phyloP scores from a whole-genome alignment of 1,140 invertebrate species.

The Lutraria rhynchaena region DNA sequence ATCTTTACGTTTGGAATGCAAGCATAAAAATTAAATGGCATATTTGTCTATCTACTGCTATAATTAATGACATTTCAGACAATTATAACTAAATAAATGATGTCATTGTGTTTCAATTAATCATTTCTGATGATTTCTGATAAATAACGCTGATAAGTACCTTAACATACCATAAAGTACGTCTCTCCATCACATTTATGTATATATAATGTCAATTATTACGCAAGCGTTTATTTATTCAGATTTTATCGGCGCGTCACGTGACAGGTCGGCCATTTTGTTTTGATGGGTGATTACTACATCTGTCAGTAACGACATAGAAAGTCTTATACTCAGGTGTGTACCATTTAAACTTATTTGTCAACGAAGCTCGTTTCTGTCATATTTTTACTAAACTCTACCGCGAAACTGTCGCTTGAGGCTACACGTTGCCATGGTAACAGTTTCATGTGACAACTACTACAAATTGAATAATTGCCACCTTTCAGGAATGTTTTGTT shows the following conservation, averaged over 20 bases:
- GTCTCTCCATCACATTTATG: no score
- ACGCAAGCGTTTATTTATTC: conserved; percentile 19
- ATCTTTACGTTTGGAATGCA: no score
- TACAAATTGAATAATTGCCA: conserved; percentile 61
- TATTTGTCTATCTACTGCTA: no score
- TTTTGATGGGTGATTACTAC: conserved; percentile 48
- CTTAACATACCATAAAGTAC: no score
- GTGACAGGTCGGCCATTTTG: conserved; percentile 32
- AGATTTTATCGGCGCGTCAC: conserved; percentile 32
- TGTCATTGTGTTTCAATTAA: no score
- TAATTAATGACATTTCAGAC: no score
- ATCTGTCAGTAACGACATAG: conserved; percentile 46
- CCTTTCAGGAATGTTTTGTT: conserved; percentile 35
- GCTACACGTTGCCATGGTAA: conserved; percentile 46
- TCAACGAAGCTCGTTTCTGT: conserved; percentile 48
- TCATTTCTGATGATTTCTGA: no score
- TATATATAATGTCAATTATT: background rate
- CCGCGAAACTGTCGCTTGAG: conserved; percentile 51
- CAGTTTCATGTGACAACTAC: conserved; percentile 51
- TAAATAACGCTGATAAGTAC: no score
- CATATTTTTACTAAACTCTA: conserved; percentile 24
- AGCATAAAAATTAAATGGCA: no score
- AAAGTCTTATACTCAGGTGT: conserved; percentile 10
- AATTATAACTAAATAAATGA: no score
- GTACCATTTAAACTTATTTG: conserved; percentile 36